Evolutionary conservation across 2,113 vertebrate species (phyloP), one percentile per base, ranked within the genome.

Genomic region (Siphamia tubifer): DNA sequence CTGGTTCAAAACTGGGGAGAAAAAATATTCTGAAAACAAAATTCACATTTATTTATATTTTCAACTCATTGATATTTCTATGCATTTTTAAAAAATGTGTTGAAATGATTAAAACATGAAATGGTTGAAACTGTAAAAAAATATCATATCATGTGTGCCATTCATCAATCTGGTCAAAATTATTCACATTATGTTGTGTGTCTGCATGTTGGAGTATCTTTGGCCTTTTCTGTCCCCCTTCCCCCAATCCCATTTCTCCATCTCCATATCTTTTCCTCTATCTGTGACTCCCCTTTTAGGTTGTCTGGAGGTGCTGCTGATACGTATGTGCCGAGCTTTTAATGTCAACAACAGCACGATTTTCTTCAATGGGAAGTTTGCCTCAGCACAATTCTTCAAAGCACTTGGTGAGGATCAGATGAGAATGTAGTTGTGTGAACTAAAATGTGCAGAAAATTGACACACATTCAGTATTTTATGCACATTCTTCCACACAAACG

Each of bases 331-430:
- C 79, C 92, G 94, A 1, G 94, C 92, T 0, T 97, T 95, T 82
- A 96, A 96, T 77, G 92, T 93, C 68, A 65, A 91, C 83, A 96
- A 95, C 91, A 93, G 87, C 91, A 95, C 92, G 2, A 39, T 97
- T 44, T 93, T 96, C 88, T 97, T 96, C 44, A 94, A 95, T 5
- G 95, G 95, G 4, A 96, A 96, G 75, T 95, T 94, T 0, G 94
- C 94, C 0, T 72, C 92, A 2, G 65, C 91, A 20, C 95, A 93
- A 62, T 83, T 96, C 89, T 97, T 97, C 90, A 95, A 96, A 84
- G 90, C 95, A 0, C 93, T 97, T 0, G 95, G 96, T 97, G 87
- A 93, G 94, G 64, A 47, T 54, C 42, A 34, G 5, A 45, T 25
- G 16, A 11, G 5, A 40, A 38, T 54, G 17, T 9, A 3, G 19